Conservation (phyloP, 2,113 vertebrate genomes). For the Struthio camelus region DNA sequence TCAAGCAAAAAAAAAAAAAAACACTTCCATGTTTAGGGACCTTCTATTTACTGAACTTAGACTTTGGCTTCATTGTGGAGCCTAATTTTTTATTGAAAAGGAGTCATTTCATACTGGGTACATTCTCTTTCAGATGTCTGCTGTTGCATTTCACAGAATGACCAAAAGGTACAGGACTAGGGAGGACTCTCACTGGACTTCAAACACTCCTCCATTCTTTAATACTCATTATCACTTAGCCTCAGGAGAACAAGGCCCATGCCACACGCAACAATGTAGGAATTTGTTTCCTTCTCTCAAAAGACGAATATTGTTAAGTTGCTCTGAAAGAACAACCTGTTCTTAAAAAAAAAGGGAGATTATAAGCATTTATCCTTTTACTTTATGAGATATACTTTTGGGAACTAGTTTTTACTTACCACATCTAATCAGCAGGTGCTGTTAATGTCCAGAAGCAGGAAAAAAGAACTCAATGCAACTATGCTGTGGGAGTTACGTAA, state of each 20-base stretch:
- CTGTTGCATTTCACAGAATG: not conserved
- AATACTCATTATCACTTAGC: not conserved
- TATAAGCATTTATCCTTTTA: not conserved
- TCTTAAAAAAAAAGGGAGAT: not conserved
- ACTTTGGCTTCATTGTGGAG: not conserved
- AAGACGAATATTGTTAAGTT: not conserved
- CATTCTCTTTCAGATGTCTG: not conserved
- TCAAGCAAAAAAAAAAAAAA: not conserved
- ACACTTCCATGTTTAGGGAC: not conserved
- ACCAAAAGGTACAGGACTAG: not conserved
- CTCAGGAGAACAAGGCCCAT: not conserved
- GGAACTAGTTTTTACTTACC: not conserved
- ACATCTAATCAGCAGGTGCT: conserved; percentile 12
- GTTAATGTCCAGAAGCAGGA: conserved; percentile 41
- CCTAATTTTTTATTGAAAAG: not conserved
- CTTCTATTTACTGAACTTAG: no score
- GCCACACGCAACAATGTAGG: not conserved
- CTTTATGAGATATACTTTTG: not conserved
- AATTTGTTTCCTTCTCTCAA: not conserved
- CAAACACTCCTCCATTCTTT: not conserved
- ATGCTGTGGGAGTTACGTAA: not conserved
- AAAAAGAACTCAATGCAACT: conserved; percentile 22
- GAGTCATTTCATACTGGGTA: not conserved
- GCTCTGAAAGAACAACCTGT: not conserved
- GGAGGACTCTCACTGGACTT: not conserved